These are phyloP conservation scores for Metacarcinus magister DNA, from an alignment of 2,888 invertebrate species.

Conservation along the genomic window DNA sequence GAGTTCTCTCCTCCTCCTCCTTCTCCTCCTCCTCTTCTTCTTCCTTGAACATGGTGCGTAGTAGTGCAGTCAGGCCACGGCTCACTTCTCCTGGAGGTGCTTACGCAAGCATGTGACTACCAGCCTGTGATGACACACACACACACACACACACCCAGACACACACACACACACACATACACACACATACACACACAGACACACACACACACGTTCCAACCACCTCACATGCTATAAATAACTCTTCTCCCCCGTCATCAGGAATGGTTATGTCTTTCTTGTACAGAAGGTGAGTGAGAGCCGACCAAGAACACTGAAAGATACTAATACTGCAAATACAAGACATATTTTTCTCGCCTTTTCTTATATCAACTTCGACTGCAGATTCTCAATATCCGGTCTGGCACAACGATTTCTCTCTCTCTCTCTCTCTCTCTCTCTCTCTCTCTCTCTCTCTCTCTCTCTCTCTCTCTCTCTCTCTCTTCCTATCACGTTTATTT, in stretches of 20 bases:
- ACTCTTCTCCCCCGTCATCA: neutral
- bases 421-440: conserved; percentile 26
- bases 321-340: neutral
- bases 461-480: neutral
- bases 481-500: neutral
- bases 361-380: neutral
- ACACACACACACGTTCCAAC: conserved; percentile 52
- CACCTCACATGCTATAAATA: conserved; percentile 40
- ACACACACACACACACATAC: conserved; percentile 54
- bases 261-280: neutral
- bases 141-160: conserved; percentile 57
- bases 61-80: neutral
- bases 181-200: conserved; percentile 59
- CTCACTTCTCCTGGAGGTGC: neutral
- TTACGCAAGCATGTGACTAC: neutral
- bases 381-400: neutral
- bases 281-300: neutral
- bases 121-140: neutral
- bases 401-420: neutral
- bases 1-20: conserved; percentile 13
- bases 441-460: conserved; percentile 27
- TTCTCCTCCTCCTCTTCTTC: neutral
- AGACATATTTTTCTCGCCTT: neutral
- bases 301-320: neutral
- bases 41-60: neutral